phyloP scores from a whole-genome alignment of 2,797 vertebrate species.

The Sparidentex hasta region DNA sequence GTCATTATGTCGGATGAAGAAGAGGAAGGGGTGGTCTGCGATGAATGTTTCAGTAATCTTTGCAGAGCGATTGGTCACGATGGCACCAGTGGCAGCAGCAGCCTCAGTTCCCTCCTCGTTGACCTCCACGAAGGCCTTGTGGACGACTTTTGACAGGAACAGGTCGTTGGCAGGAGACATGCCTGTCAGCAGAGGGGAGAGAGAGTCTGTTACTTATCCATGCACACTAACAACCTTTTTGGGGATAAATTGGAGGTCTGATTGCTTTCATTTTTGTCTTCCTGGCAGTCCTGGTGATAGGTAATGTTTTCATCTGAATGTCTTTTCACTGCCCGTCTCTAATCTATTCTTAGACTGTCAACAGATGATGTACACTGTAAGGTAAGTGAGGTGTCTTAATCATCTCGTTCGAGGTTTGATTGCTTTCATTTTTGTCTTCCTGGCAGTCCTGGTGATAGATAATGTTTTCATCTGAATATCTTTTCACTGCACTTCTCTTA shows the following conservation, averaged over 20 bases:
- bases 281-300: too few relatives aligned
- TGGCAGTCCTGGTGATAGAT: neutral
- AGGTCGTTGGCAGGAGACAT: slow-evolving; percentile 87
- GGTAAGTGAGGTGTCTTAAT: slow-evolving; percentile 62
- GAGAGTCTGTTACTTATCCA: too few relatives aligned
- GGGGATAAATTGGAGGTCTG: neutral
- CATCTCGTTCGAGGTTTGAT: neutral
- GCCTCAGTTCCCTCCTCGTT: slow-evolving; percentile 94
- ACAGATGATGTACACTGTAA: too few relatives aligned
- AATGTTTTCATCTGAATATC: neutral
- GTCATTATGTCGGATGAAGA: slow-evolving; percentile 91
- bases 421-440: neutral
- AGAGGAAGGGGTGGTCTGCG: slow-evolving; percentile 93
- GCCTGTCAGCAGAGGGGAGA: slow-evolving; percentile 61
- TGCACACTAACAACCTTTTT: too few relatives aligned
- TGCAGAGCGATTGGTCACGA: too few relatives aligned
- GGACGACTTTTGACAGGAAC: slow-evolving; percentile 88
- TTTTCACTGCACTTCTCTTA: neutral
- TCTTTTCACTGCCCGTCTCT: too few relatives aligned
- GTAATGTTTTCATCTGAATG: too few relatives aligned
- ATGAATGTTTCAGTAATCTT: slow-evolving; percentile 72
- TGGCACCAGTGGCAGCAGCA: slow-evolving; percentile 81
- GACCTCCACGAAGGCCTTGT: slow-evolving; percentile 92
- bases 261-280: too few relatives aligned
- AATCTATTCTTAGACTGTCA: too few relatives aligned